These are phyloP conservation scores for Yponomeuta cagnagella DNA, from an alignment of 2,888 invertebrate genomes.

Conservation along the genomic window DNA sequence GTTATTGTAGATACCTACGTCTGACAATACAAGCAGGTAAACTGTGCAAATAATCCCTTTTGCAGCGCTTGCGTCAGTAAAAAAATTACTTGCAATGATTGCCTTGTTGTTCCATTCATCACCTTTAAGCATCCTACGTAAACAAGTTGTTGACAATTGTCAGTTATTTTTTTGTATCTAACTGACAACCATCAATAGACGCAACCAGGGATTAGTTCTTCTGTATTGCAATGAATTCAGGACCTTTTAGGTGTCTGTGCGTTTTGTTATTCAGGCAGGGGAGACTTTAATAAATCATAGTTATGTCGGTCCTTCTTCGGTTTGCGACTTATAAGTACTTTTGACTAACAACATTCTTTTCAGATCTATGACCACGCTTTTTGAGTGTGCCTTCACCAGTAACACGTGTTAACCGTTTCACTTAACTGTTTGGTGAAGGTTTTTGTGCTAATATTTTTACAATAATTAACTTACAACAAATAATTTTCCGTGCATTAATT, in stretches of 20 bases:
- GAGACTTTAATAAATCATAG: no score
- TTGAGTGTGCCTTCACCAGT: not conserved
- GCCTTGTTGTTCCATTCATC: not conserved
- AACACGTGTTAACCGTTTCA: not conserved
- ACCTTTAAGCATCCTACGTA: no score
- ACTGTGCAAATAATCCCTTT: not conserved
- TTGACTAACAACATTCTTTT: not conserved
- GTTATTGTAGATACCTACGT: slow-evolving; percentile 4
- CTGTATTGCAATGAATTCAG: no score
- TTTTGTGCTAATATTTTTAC: not conserved
- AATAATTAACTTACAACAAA: not conserved
- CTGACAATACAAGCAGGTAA: not conserved
- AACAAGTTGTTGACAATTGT: no score
- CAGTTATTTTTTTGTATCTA: no score
- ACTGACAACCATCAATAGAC: no score
- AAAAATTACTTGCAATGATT: not conserved
- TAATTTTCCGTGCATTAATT: not conserved
- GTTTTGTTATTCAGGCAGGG: no score
- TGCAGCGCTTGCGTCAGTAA: not conserved
- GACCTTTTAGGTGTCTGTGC: no score
- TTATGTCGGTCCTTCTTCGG: not conserved
- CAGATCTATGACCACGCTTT: not conserved
- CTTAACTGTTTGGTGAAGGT: slow-evolving; percentile 9
- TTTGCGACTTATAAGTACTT: not conserved
- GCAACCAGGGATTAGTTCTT: no score